phyloP scores from a whole-genome alignment of 2,113 vertebrate species.

The Dendrocopos noguchii region DNA sequence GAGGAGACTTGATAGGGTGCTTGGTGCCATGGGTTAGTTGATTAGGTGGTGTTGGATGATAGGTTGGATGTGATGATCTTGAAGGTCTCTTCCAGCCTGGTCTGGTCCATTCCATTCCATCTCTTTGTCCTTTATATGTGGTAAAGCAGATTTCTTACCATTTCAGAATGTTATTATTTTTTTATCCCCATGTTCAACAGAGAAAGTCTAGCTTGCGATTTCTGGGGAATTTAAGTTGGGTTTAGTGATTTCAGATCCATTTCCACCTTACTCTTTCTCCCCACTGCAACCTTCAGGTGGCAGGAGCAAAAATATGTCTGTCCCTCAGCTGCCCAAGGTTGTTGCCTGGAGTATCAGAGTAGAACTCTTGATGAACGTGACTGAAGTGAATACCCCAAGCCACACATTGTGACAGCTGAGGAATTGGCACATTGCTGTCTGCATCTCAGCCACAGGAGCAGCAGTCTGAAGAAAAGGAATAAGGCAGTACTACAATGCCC shows the following conservation, averaged over 20 bases:
- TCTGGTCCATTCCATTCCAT: not conserved
- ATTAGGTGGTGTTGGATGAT: too few species aligned
- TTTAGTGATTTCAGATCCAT: not conserved
- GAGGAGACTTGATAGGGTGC: too few species aligned
- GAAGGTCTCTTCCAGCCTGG: too few species aligned
- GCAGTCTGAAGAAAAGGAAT: not conserved
- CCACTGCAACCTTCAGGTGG: not conserved
- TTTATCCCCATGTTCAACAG: not conserved
- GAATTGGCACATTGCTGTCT: not conserved
- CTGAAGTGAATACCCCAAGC: not conserved
- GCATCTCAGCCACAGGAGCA: not conserved
- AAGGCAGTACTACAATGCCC: not conserved
- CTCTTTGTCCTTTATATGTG: not conserved
- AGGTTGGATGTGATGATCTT: too few species aligned
- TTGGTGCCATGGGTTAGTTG: too few species aligned
- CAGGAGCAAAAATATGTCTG: not conserved
- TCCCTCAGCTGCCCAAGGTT: not conserved
- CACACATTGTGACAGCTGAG: not conserved
- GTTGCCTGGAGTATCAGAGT: not conserved
- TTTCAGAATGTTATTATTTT: not conserved
- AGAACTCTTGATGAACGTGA: not conserved
- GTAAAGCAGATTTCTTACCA: not conserved
- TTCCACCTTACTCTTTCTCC: not conserved
- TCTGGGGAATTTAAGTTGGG: not conserved
- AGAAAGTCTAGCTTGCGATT: not conserved